phyloP scores from a whole-genome alignment of 2,797 vertebrate species.

The Halcyon smyrnensis region DNA sequence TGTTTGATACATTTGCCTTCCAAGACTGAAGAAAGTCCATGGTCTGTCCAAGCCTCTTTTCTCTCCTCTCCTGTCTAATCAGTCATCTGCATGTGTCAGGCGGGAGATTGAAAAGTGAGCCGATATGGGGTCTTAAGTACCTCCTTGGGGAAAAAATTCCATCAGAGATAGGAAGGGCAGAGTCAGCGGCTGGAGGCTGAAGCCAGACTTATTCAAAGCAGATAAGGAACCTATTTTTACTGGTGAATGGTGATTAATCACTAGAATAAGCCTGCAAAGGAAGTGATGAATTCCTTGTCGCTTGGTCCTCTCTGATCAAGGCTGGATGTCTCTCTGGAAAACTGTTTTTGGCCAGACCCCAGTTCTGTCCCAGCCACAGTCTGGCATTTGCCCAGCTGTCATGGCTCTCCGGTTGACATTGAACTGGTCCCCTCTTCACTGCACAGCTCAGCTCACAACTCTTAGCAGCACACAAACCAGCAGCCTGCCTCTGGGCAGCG shows the following conservation, averaged over 20 bases:
- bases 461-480: background rate
- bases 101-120: background rate
- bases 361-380: background rate
- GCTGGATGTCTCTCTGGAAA: background rate
- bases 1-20: background rate
- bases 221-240: slow-evolving; percentile 9
- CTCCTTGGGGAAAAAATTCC: background rate
- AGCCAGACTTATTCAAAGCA: background rate
- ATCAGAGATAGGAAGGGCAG: background rate
- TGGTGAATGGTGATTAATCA: background rate
- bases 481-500: background rate
- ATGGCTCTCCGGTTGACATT: rapidly evolving
- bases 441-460: background rate
- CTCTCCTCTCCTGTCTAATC: background rate
- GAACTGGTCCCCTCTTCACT: background rate
- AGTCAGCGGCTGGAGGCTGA: background rate
- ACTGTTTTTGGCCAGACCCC: background rate
- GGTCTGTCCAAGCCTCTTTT: background rate
- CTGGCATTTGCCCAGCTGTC: background rate
- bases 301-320: background rate
- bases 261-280: background rate
- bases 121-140: background rate
- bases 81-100: background rate
- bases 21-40: background rate
- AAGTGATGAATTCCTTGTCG: background rate